phyloP scores from a whole-genome alignment of 2,888 invertebrate species.

The Eilema caniola region DNA sequence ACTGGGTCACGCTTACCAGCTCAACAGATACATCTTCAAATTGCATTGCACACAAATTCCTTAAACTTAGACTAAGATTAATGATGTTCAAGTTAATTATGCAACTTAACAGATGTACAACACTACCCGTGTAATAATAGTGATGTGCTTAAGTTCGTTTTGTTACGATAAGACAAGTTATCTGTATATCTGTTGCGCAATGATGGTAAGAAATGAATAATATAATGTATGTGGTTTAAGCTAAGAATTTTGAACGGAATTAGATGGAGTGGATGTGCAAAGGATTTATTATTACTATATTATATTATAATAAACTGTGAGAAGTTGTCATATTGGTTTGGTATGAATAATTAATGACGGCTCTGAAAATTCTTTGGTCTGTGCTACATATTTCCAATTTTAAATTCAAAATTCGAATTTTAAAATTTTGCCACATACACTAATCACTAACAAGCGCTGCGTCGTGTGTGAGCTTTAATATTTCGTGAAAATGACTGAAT shows the following conservation, averaged over 20 bases:
- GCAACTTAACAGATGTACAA: conserved; percentile 38
- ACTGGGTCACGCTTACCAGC: conserved; percentile 40
- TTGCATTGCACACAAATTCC: conserved; percentile 46
- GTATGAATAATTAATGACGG: background rate
- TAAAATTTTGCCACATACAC: no score
- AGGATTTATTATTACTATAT: background rate
- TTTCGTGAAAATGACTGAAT: background rate
- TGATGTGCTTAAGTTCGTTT: conserved; percentile 72
- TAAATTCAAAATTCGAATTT: background rate
- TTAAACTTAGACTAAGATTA: conserved; percentile 44
- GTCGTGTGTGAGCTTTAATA: background rate
- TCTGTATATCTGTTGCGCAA: conserved; percentile 66
- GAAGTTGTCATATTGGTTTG: background rate
- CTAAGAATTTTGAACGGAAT: background rate
- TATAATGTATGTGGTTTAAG: conserved; percentile 9
- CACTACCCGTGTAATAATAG: conserved; percentile 46
- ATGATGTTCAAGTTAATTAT: conserved; percentile 50
- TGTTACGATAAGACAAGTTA: conserved; percentile 63
- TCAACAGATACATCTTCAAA: conserved; percentile 40
- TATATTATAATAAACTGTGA: background rate
- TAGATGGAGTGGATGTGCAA: background rate
- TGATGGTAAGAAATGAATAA: conserved; percentile 22
- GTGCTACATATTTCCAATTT: background rate
- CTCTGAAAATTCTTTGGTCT: background rate
- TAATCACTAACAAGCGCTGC: background rate